A percentile compares a stretch with the other conserved stretches of the same genome.
Evolutionary conservation across 2,113 vertebrate genomes (phyloP).

Genomic region (Willisornis vidua): DNA sequence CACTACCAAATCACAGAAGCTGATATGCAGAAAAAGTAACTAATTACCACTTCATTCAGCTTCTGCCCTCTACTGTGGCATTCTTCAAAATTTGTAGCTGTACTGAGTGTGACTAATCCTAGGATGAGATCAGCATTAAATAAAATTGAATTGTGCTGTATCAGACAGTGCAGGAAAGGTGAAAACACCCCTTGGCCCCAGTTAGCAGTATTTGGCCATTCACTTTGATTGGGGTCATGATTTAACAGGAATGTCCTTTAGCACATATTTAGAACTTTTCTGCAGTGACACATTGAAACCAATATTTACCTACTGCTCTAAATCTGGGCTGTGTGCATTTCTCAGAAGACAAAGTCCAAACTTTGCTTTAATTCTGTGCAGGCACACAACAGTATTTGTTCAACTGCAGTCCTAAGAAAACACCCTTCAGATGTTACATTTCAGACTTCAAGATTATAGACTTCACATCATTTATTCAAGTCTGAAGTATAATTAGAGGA

Average conservation of each 20-base stretch:
- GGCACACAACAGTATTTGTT: constrained; percentile 17
- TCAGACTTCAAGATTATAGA: constrained; percentile 12
- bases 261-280: not conserved
- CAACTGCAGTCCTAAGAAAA: not conserved
- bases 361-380: not conserved
- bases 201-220: not conserved
- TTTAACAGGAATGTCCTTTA: not conserved
- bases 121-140: not conserved
- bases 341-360: constrained; percentile 13
- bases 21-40: not conserved
- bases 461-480: not conserved
- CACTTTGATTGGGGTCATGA: not conserved
- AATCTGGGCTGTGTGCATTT: not conserved
- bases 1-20: not conserved
- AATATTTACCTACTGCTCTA: not conserved
- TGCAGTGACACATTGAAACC: not conserved
- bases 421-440: not conserved
- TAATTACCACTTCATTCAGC: not conserved
- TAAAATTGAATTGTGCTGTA: not conserved
- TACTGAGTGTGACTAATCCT: not conserved
- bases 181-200: not conserved
- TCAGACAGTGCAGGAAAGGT: not conserved
- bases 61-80: not conserved
- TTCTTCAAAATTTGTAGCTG: not conserved
- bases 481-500: not conserved